A percentile compares a stretch with the other conserved stretches of the same genome.
Conservation (phyloP, 2,888 invertebrate species). For the Melanophora roralis region DNA sequence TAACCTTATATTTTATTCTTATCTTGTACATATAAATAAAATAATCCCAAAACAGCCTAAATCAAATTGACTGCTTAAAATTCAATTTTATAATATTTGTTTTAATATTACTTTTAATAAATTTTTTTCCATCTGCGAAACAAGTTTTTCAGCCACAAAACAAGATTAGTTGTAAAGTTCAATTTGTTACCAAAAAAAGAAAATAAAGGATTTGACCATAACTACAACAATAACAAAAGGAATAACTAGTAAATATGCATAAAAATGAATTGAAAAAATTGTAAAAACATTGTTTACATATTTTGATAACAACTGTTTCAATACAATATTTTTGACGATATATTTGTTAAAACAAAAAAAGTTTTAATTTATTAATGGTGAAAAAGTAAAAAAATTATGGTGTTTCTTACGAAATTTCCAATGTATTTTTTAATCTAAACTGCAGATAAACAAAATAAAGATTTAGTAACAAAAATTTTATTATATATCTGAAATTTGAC, state of each 20-base stretch:
- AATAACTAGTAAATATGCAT: slow-evolving; percentile 27
- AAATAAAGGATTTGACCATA: slow-evolving; percentile 19
- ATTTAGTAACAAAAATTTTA: not conserved
- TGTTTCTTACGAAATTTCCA: not conserved
- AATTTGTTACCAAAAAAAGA: not conserved
- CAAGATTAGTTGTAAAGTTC: slow-evolving; percentile 49
- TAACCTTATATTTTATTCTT: no score
- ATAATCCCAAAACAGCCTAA: no score
- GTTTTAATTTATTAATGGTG: slow-evolving; percentile 31
- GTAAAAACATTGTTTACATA: slow-evolving; percentile 22
- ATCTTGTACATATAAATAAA: no score
- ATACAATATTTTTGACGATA: slow-evolving; percentile 40
- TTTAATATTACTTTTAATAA: no score
- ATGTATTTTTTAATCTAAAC: slow-evolving; percentile 14
- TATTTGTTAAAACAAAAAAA: slow-evolving; percentile 3
- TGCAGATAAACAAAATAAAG: slow-evolving; percentile 6
- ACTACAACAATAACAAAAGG: slow-evolving; percentile 8
- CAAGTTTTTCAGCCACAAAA: slow-evolving; percentile 58
- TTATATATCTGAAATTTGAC: not conserved
- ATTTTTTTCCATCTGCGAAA: slow-evolving; percentile 39
- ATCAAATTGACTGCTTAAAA: no score
- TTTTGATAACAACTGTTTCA: slow-evolving; percentile 48
- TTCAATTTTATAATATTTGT: no score
- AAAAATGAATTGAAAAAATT: slow-evolving; percentile 46
- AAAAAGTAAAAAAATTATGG: slow-evolving; percentile 8